Evolutionary conservation across 2,888 invertebrate species (phyloP).

Genomic region (Chloromyia formosa): DNA sequence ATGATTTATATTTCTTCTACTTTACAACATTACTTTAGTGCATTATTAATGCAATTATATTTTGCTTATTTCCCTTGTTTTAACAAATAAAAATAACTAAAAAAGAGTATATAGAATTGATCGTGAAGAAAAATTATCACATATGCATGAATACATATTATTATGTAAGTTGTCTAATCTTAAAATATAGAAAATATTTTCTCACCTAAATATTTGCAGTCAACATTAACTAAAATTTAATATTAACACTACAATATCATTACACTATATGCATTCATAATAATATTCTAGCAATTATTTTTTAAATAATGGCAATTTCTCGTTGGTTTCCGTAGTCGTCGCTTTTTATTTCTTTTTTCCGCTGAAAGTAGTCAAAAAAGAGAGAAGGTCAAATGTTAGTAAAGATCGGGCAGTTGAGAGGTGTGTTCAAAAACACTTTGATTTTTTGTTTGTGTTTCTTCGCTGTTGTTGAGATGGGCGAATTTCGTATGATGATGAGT

Average conservation of each 20-base stretch:
- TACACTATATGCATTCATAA: slow-evolving; percentile 38
- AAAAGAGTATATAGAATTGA: slow-evolving; percentile 46
- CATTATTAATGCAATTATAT: slow-evolving; percentile 7
- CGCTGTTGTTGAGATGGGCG: too few species aligned
- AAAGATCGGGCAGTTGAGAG: too few species aligned
- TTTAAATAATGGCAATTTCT: slow-evolving; percentile 60
- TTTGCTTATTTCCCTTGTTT: slow-evolving; percentile 26
- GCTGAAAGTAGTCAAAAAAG: slow-evolving; percentile 46
- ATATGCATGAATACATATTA: slow-evolving; percentile 48
- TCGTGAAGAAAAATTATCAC: slow-evolving; percentile 49
- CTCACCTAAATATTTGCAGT: slow-evolving; percentile 45
- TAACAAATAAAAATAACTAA: background rate
- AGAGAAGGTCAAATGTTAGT: background rate
- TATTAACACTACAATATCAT: slow-evolving; percentile 39
- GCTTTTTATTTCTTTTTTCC: slow-evolving; percentile 44
- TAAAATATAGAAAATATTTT: slow-evolving; percentile 15
- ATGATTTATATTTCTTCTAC: slow-evolving; percentile 7
- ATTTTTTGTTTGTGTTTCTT: background rate
- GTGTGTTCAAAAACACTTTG: slow-evolving; percentile 28
- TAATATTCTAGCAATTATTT: slow-evolving; percentile 50
- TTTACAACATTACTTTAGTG: background rate
- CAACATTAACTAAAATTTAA: slow-evolving; percentile 46
- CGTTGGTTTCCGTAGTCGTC: slow-evolving; percentile 48
- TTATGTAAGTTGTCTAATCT: slow-evolving; percentile 31
- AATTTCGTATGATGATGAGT: too few species aligned